Evolutionary conservation across 1,140 invertebrate species (phyloP).

Genomic region (Sesamia nonagrioides): DNA sequence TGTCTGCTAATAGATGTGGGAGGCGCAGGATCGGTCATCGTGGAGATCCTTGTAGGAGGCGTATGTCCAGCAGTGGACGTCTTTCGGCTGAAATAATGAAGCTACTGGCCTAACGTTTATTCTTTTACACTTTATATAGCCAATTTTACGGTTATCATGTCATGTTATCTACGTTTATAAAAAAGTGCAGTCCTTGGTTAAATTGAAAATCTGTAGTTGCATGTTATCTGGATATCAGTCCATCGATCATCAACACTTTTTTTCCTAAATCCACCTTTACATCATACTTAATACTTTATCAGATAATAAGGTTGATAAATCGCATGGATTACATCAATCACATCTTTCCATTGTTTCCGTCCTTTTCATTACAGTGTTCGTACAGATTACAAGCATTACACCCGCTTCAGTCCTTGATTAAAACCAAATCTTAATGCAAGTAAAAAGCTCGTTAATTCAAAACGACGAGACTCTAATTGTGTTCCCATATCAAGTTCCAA

Average conservation of each 20-base stretch:
- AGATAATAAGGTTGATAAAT: constrained; percentile 4
- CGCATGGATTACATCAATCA: not conserved
- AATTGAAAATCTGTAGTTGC: not conserved
- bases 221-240: constrained; percentile 5
- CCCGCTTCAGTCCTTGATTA: constrained; percentile 37
- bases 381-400: not conserved
- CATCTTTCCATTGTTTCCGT: not conserved
- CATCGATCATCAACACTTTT: constrained; percentile 35
- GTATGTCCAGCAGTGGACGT: too few species aligned
- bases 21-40: too few species aligned
- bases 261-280: constrained; percentile 24
- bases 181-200: not conserved
- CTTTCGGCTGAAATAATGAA: too few species aligned
- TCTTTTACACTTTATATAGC: not conserved
- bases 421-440: constrained; percentile 51
- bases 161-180: too few species aligned
- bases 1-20: too few species aligned
- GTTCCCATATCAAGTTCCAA: constrained; percentile 83
- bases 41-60: too few species aligned
- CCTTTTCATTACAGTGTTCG: not conserved
- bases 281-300: constrained; percentile 9
- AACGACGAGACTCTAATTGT: constrained; percentile 78
- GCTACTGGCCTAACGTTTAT: too few species aligned
- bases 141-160: too few species aligned
- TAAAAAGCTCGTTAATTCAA: constrained; percentile 82